A percentile compares a stretch with the other conserved stretches of the same genome.
Conservation (phyloP, 2,888 invertebrate genomes). For the Salticus scenicus region DNA sequence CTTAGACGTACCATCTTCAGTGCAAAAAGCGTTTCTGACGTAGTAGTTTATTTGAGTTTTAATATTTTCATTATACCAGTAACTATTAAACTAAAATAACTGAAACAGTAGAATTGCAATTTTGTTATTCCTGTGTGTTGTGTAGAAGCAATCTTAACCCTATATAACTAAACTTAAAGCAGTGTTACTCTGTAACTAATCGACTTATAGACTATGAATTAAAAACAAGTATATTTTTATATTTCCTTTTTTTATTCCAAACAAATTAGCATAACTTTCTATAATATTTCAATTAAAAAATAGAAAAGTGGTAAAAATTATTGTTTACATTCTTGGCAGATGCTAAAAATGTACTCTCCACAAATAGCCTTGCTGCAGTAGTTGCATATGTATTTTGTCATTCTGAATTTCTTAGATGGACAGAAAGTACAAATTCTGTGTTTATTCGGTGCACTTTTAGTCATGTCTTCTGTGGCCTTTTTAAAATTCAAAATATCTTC, state of each 20-base stretch:
- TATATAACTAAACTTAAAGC: no score
- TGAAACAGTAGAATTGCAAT: no score
- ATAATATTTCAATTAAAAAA: background rate
- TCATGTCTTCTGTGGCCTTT: background rate
- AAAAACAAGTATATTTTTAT: slow-evolving; percentile 11
- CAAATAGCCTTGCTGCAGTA: background rate
- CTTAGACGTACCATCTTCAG: no score
- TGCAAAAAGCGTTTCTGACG: no score
- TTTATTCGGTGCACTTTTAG: background rate
- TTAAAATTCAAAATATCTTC: slow-evolving; percentile 2
- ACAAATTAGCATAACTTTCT: background rate
- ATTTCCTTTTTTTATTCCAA: background rate
- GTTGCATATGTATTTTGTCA: background rate
- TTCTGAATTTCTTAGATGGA: background rate
- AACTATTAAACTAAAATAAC: no score
- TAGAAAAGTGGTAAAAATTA: background rate
- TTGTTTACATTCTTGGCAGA: background rate
- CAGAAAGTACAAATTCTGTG: background rate
- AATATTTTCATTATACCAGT: no score
- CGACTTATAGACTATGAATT: background rate
- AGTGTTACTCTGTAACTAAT: no score
- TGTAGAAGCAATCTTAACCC: no score
- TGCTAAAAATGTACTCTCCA: background rate
- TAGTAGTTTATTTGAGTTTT: no score
- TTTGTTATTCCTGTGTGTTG: no score